Base-by-base conservation (phyloP, 2,888 invertebrate genomes). In the Pollenia angustigena region DNA sequence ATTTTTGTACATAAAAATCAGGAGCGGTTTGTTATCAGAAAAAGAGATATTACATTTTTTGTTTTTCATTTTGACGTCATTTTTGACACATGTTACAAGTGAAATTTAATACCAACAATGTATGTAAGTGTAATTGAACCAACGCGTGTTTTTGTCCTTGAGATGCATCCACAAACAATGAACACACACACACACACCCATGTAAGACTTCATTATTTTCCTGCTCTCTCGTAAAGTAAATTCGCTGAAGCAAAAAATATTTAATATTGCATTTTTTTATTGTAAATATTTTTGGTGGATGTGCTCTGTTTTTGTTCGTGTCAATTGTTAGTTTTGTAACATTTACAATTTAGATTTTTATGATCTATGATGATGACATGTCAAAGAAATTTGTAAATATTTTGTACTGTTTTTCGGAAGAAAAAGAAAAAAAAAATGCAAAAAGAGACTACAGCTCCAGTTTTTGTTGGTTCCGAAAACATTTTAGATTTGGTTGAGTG, bases 301-400 rank as follows among this genome's bases (percentile, higher is more conserved):
- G 16, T 74, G 48, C 40, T 23, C 8, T 46, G 9, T 58, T 23
- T 48, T 32, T 8, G 8, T n/a, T 1, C 18, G 12, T 50, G 56
- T 72, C 14, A 12, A 14, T 83, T 68, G 52, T 78, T 42, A 64
- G 72, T 72, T 72, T 23, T 56, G 56, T 58, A 46, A 66, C 58
- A 81, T 81, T 64, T 76, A 81, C 66, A 85, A 81, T 81, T 71
- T 76, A 78, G 60, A 85, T 78, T 85, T 81, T 75, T 74, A 79
- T 82, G 74, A 75, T 62, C 56, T 64, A 85, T 71, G 64, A 52
- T 71, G 69, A 58, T 71, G 66, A 68, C 58, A 56, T 84, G 66
- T 68, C 79, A 64, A 71, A 71, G 42, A 75, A 52, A 11, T 81
- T 81, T 66, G 9, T 50, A 50, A 64, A 50, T 50, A 40, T 56